Evolutionary conservation across 2,797 vertebrate species (phyloP), one percentile per base, ranked within the genome.

Genomic region (Galagoides demidoff): DNA sequence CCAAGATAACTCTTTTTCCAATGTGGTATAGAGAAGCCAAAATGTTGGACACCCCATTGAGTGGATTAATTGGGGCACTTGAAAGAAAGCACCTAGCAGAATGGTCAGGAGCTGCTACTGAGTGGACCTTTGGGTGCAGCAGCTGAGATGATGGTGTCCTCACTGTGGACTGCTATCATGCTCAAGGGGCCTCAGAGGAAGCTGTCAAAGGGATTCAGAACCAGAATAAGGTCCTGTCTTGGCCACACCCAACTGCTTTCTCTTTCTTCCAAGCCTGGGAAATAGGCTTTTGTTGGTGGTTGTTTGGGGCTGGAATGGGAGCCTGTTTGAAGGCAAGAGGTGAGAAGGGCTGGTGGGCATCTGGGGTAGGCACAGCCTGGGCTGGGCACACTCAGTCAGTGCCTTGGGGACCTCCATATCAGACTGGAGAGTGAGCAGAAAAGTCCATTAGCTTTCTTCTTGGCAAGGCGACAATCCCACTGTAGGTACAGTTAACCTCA

Each of bases 231-330:
- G 31, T 74, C 57, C 82, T 64, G 8, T 64, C 66, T 82, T 52
- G 45, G 63, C 55, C 61, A 73, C 17, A 73, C 17, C 34, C 19
- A 27, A 22, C 19, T 27, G 13, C 8, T 31, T 77, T 94, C 34
- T 76, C 88, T 96, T 77, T 77, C 37, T 97, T 76, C 59, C 12
- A 63, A 70, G 59, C 34, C 61, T 20, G n/a, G 74, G 71, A 95
- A 89, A 79, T 7, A 85, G 43, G 63, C 3, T 23, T 94, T 68
- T 92, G 31, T 71, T 20, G 55, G 59, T 55, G 34, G 27, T 84
- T 49, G 63, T 37, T 64, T 13, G 37, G 86, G 76, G 77, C 14
- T 74, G 27, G 79, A 86, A 85, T 57, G 77, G 68, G 61, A 25
- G 7, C 37, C 2, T 90, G 14, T 92, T 27, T 83, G 74, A 76